phyloP scores from a whole-genome alignment of 2,113 vertebrate species.

The Stictonetta naevosa region DNA sequence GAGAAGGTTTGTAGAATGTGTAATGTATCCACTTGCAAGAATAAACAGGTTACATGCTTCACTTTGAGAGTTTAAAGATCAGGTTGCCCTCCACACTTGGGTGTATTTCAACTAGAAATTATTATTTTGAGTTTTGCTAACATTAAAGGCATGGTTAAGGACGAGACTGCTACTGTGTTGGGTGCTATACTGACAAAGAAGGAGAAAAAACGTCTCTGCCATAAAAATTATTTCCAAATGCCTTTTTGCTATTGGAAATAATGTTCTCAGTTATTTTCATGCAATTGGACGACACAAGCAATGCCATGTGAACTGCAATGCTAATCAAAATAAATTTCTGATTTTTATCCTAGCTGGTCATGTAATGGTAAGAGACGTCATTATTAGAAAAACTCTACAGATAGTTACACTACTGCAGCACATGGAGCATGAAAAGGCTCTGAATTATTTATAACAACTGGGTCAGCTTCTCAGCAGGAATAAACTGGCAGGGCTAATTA shows the following conservation, averaged over 20 bases:
- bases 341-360: background rate
- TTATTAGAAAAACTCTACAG: conserved; percentile 11
- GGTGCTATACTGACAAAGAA: background rate
- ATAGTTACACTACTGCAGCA: background rate
- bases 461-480: background rate
- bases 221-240: background rate
- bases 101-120: background rate
- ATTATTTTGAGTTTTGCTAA: conserved; percentile 1
- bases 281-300: conserved; percentile 6
- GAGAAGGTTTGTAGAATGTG: background rate
- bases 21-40: background rate
- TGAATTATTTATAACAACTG: conserved; percentile 57
- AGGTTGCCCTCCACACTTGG: background rate
- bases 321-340: conserved; percentile 38
- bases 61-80: background rate
- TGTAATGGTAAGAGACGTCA: background rate
- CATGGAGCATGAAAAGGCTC: background rate
- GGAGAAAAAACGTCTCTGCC: background rate
- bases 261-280: background rate
- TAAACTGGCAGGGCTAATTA: conserved; percentile 46
- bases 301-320: background rate
- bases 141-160: background rate
- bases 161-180: background rate
- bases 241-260: background rate
- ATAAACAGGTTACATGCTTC: background rate